These are phyloP conservation scores for Platyura marginata DNA, from an alignment of 1,140 invertebrate genomes.

Conservation along the genomic window DNA sequence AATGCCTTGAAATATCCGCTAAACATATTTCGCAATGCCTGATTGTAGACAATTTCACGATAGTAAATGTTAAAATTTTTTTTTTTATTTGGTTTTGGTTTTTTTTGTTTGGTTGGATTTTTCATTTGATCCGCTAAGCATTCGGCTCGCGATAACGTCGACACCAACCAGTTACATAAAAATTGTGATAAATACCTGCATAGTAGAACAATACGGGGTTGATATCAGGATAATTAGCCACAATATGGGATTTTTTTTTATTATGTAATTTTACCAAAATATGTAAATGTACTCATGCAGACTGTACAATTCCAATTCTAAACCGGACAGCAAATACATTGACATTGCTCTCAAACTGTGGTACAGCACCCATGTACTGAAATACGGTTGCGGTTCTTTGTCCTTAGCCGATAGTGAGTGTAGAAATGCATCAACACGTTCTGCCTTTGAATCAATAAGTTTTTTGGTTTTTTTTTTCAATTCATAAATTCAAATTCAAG, in stretches of 20 bases:
- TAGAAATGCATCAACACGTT: constrained; percentile 72
- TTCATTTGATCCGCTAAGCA: constrained; percentile 47
- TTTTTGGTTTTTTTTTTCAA: too few species aligned
- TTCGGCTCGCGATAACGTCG: constrained; percentile 75
- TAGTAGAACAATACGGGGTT: constrained; percentile 28
- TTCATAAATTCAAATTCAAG: too few species aligned
- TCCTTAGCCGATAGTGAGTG: constrained; percentile 52
- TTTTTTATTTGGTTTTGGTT: constrained; percentile 52
- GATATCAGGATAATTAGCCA: not conserved
- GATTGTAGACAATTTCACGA: constrained; percentile 67
- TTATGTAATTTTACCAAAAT: too few species aligned
- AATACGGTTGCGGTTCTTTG: constrained; percentile 55
- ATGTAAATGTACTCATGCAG: constrained; percentile 94
- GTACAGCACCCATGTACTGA: constrained; percentile 91
- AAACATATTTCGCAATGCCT: constrained; percentile 83
- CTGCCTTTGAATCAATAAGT: too few species aligned
- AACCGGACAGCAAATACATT: constrained; percentile 81
- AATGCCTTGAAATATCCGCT: constrained; percentile 80
- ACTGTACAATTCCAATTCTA: constrained; percentile 89
- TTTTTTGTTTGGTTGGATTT: constrained; percentile 40
- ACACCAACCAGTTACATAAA: constrained; percentile 83
- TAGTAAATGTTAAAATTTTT: constrained; percentile 51
- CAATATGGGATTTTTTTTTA: constrained; percentile 25
- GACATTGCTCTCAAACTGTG: constrained; percentile 94
- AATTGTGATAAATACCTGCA: constrained; percentile 95